Evolutionary conservation across 1,140 invertebrate genomes (phyloP), one percentile per base, ranked within the genome.

Genomic region (Conus betulinus): DNA sequence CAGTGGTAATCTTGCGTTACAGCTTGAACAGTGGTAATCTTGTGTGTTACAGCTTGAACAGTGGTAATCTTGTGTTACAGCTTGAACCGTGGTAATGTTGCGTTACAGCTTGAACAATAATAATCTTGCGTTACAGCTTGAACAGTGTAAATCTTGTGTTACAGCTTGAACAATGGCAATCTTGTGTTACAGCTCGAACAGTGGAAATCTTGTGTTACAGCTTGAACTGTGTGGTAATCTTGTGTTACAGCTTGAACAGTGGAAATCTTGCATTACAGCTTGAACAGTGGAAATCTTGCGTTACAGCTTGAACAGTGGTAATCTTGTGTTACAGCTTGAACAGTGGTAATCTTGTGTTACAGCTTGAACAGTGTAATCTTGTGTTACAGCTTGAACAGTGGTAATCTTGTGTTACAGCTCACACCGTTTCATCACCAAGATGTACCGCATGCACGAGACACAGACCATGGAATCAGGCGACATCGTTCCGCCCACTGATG

Each of bases 391-490:
- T 91, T 39, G 39, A 39, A 39, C 39, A 39, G 39, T 3, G 39
- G 39, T 39, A 39, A 39, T 39, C 39, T 83, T 67, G 27, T 71
- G 17, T 84, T 3, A n/a, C 79, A 95, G 94, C 71, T 91, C 93
- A 8, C 81, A 82, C 78, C 81, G 81, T 11, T 94, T 95, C 88
- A 91, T 94, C 25, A 74, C 88, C 13, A 86, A 92, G 84, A 85
- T 94, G 87, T 93, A 94, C 88, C 89, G 90, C 39, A 92, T 95
- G 93, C 94, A 92, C 89, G 93, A 94, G 88, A 93, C 93, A 20
- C 93, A 94, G 88, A 94, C 93, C 88, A 90, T 93, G 91, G 94
- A 94, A 27, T 89, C 91, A 55, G 93, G 93, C 11, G 92, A 93
- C 81, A 78, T 92, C 0, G 81, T 74, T 23, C 39, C 53, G 23